Evolutionary conservation across 2,888 invertebrate genomes (phyloP), one percentile per base, ranked within the genome.

Genomic region (Neria commutata): DNA sequence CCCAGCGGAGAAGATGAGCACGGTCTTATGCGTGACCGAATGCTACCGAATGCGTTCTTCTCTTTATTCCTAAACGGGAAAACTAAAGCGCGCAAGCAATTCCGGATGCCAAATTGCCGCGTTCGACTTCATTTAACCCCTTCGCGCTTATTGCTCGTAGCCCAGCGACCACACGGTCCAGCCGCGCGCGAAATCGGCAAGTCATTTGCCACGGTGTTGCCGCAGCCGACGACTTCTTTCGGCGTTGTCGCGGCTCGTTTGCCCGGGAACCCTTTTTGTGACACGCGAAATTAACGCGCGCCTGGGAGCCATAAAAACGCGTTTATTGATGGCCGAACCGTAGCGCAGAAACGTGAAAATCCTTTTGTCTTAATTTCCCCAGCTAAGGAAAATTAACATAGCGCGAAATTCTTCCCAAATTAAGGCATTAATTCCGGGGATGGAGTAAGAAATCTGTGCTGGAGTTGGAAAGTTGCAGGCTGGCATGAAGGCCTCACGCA

Each of bases 71-170:
- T n/a, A n/a, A 29, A 8, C 11, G 29, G 42, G 19, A 14, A 21
- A 42, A 42, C 42, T 42, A 21, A 21, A 5, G 21, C 42, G 19
- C 42, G 19, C 6, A 46, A 16, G 46, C 26, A 33, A 59, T 59
- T 59, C 50, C 42, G 45, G 25, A 60, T 60, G 60, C 56, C 64
- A 64, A 70, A 68, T 68, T 69, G 68, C 74, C 70, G 70, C 73
- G 76, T 76, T 78, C 73, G 76, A 77, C 76, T 76, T 74, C 77
- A 77, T 76, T 76, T 76, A 76, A 75, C 76, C 74, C 67, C 62
- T 67, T 64, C 40, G 54, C 53, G 54, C 56, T 56, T 56, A 62
- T 62, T 58, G 42, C 53, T 58, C 50, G 45, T 24, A 46, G 33
- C 16, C 52, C 24, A 19, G 23, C 48, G 29, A 19, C 46, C 8